Percentiles rank a stretch among this genome's conserved stretches.
Conservation (phyloP, 2,888 invertebrate genomes). For the Callimorpha dominula region DNA sequence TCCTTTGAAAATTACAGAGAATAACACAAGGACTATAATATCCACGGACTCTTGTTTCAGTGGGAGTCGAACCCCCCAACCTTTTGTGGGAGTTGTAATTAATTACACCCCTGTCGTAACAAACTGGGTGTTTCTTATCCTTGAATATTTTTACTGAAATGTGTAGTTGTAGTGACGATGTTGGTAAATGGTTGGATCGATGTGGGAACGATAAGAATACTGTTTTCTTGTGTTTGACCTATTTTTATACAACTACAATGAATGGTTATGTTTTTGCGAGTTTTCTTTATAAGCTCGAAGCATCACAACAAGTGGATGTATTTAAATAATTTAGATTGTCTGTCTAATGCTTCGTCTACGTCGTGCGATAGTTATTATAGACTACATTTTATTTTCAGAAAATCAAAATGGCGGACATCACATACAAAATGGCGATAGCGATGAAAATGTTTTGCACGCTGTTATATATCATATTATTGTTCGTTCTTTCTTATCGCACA, state of each 20-base stretch:
- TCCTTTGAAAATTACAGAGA: conserved; percentile 33
- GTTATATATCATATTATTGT: too few relatives aligned
- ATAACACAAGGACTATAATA: conserved; percentile 32
- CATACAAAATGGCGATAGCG: too few relatives aligned
- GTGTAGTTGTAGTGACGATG: not conserved
- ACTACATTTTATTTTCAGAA: too few relatives aligned
- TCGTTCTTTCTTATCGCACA: too few relatives aligned
- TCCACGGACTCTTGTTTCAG: conserved; percentile 34
- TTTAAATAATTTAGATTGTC: too few relatives aligned
- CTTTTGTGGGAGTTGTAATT: conserved; percentile 29
- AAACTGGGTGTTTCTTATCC: conserved; percentile 33
- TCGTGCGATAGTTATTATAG: too few relatives aligned
- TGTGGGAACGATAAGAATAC: not conserved
- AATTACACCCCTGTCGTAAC: conserved; percentile 47
- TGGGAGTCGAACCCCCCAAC: conserved; percentile 11
- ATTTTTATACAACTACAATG: not conserved
- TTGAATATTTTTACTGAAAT: conserved; percentile 40
- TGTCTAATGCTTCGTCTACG: too few relatives aligned
- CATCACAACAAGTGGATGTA: too few relatives aligned
- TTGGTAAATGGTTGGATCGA: conserved; percentile 1
- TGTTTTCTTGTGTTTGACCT: conserved; percentile 7
- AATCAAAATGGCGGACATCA: too few relatives aligned
- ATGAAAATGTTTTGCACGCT: too few relatives aligned
- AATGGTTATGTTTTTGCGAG: not conserved
- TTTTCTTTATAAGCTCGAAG: not conserved